Conservation (phyloP, 2,888 invertebrate species). For the Prostheceraeus crozeri region DNA sequence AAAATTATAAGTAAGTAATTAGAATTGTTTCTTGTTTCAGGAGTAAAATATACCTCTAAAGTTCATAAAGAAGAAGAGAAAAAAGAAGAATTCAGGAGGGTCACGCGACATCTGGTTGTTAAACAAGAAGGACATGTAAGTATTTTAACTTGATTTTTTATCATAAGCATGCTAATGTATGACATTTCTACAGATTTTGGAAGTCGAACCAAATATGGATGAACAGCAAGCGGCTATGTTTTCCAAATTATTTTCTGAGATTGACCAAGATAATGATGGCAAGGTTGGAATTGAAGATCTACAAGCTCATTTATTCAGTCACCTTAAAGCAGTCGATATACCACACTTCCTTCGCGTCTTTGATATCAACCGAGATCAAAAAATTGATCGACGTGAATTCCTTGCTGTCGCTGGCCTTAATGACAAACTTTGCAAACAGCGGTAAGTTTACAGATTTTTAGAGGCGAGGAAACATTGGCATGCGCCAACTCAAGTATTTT, state of each 20-base stretch:
- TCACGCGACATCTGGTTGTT: conserved; percentile 29
- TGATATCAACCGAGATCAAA: conserved; percentile 35
- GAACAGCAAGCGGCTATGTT: conserved; percentile 13
- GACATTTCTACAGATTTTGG: conserved; percentile 23
- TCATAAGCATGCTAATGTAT: no score
- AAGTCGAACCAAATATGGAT: conserved; percentile 14
- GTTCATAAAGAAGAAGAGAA: conserved; percentile 3
- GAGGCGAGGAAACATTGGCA: no score
- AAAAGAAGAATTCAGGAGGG: conserved; percentile 5
- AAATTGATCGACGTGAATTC: conserved; percentile 34
- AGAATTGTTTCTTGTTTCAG: background rate
- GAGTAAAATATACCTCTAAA: conserved; percentile 14
- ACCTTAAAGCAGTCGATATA: background rate
- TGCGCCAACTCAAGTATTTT: no score
- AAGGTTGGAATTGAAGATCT: conserved; percentile 18
- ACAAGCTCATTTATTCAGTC: conserved; percentile 12
- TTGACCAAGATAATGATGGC: conserved; percentile 14
- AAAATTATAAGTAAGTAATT: background rate
- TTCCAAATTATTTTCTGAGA: background rate
- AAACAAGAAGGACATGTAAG: conserved; percentile 16
- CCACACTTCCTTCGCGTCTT: conserved; percentile 30
- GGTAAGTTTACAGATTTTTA: conserved; percentile 23
- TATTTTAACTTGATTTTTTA: background rate
- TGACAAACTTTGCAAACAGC: conserved; percentile 36
- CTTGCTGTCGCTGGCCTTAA: conserved; percentile 38